Evolutionary conservation across 2,797 vertebrate species (phyloP).

Genomic region (Masticophis lateralis): DNA sequence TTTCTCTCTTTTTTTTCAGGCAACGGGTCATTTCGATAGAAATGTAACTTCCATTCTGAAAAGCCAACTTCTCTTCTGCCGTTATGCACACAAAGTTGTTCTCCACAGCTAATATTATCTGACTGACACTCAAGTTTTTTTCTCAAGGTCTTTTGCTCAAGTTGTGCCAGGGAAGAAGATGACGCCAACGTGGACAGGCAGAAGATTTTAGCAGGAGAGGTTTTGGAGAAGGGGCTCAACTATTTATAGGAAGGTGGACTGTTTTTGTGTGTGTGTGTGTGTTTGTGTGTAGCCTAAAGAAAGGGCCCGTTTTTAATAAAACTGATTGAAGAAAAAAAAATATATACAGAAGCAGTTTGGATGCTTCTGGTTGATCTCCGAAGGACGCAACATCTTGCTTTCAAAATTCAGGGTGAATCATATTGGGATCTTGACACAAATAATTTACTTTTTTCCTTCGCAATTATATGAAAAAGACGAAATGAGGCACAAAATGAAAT

Average conservation of each 20-base stretch:
- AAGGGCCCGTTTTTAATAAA: not conserved
- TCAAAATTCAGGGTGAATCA: slow-evolving; percentile 50
- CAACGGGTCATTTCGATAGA: not conserved
- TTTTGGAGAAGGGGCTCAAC: not conserved
- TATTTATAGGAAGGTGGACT: not conserved
- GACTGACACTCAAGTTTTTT: not conserved
- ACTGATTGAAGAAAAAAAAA: not conserved
- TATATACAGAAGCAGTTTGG: not conserved
- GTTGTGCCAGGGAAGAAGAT: not conserved
- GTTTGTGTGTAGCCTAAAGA: not conserved
- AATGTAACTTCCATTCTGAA: not conserved
- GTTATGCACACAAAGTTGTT: not conserved
- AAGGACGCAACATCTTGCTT: slow-evolving; percentile 7
- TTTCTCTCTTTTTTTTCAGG: not conserved
- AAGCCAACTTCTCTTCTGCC: slow-evolving; percentile 22
- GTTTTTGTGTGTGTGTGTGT: not conserved
- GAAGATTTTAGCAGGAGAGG: not conserved
- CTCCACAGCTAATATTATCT: not conserved
- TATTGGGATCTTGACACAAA: slow-evolving; percentile 36
- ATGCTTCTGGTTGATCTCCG: not conserved
- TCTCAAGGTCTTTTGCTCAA: not conserved
- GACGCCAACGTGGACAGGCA: too few relatives aligned
- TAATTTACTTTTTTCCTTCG: slow-evolving; percentile 35
- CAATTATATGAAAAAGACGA: slow-evolving; percentile 42
- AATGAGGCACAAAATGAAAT: slow-evolving; percentile 39